These are phyloP conservation scores for Acyrthosiphon pisum DNA, from an alignment of 1,140 invertebrate species.

Conservation along the genomic window DNA sequence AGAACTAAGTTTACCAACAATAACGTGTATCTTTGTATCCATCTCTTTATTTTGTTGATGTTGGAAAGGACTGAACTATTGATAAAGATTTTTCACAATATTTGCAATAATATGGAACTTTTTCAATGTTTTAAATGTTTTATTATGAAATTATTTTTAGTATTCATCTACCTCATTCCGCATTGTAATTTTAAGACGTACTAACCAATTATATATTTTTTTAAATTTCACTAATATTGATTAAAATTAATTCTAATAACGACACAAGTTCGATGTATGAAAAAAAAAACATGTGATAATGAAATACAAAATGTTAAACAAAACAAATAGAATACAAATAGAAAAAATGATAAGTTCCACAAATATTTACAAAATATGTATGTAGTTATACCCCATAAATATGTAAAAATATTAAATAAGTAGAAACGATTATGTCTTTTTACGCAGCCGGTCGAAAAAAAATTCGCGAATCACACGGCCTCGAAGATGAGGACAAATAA, in stretches of 20 bases:
- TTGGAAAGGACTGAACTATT: neutral
- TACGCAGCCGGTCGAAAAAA: neutral
- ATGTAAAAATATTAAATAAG: too few species aligned
- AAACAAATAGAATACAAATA: too few species aligned
- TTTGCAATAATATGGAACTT: neutral
- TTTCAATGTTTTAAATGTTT: neutral
- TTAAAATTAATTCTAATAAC: too few species aligned
- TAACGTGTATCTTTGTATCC: too few species aligned
- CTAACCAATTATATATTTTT: too few species aligned
- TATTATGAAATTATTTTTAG: neutral
- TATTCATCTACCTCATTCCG: neutral
- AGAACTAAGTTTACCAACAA: too few species aligned
- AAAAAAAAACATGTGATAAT: neutral
- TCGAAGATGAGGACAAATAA: neutral
- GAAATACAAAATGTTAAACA: too few species aligned
- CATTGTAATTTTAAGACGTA: neutral
- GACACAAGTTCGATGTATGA: too few species aligned
- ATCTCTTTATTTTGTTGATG: neutral
- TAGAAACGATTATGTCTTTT: neutral
- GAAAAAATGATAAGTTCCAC: too few species aligned
- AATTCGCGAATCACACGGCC: neutral
- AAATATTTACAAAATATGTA: too few species aligned
- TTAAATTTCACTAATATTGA: too few species aligned
- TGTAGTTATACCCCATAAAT: too few species aligned
- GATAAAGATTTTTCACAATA: neutral